Percentiles rank a stretch among this genome's conserved stretches.
Conservation (phyloP, 2,888 invertebrate genomes). For the Mactromeris polynyma region DNA sequence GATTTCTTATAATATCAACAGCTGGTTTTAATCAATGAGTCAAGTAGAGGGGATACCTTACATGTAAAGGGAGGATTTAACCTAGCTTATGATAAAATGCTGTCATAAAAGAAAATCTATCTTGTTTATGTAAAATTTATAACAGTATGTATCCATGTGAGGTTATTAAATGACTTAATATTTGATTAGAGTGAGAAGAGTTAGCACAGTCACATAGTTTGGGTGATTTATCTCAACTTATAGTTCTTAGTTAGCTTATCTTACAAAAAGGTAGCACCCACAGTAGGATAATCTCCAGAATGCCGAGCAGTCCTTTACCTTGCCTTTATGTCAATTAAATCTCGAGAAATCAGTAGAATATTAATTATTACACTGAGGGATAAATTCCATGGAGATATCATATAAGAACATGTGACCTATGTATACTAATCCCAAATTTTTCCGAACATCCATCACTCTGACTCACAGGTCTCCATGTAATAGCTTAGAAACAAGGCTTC, state of each 20-base stretch:
- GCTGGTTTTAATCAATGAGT: slow-evolving; percentile 11
- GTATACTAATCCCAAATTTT: background rate
- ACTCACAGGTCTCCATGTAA: no score
- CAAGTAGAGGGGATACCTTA: slow-evolving; percentile 14
- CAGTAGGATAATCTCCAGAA: background rate
- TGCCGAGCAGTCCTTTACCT: background rate
- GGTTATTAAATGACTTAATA: slow-evolving; percentile 13
- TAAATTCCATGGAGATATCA: background rate
- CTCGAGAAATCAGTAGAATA: background rate
- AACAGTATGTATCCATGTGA: background rate
- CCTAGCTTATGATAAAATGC: background rate
- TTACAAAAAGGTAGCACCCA: background rate
- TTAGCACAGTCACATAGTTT: slow-evolving; percentile 3
- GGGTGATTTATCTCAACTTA: background rate
- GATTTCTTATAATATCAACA: background rate
- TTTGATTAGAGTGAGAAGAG: background rate
- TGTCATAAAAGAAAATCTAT: background rate
- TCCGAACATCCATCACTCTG: no score
- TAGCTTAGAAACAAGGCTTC: no score
- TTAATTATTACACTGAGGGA: background rate
- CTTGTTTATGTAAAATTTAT: background rate
- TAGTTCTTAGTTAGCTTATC: background rate
- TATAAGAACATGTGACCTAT: background rate
- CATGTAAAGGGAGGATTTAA: slow-evolving; percentile 10
- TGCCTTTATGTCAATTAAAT: background rate